These are phyloP conservation scores for Rhinophrynus dorsalis DNA, from an alignment of 2,797 vertebrate species.

Conservation along the genomic window DNA sequence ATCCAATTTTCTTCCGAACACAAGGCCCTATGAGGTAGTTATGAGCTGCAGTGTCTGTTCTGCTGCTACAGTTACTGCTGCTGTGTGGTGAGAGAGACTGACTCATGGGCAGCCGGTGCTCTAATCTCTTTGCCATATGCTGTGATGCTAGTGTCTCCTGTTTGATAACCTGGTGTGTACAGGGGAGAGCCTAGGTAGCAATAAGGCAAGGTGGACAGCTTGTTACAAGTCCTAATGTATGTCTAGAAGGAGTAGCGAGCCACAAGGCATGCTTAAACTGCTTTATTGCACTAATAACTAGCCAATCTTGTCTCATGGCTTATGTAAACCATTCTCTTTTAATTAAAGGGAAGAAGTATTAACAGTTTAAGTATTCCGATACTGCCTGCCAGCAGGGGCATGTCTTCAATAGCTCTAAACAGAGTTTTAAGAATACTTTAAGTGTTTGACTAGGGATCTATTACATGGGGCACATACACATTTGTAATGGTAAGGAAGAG, in stretches of 20 bases:
- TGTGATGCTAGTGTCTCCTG: conserved; percentile 24
- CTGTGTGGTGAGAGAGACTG: conserved; percentile 48
- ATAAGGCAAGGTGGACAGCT: conserved; percentile 29
- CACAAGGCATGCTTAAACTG: conserved; percentile 25
- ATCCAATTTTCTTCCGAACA: too few species aligned
- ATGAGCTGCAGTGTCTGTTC: not conserved
- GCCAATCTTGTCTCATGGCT: conserved; percentile 43
- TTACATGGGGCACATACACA: not conserved
- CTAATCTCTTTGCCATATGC: conserved; percentile 34
- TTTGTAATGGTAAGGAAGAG: not conserved
- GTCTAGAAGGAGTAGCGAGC: conserved; percentile 38
- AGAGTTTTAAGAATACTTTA: not conserved
- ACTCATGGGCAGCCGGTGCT: conserved; percentile 37
- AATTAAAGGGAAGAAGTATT: conserved; percentile 41
- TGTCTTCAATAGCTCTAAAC: not conserved
- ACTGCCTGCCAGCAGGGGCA: conserved; percentile 8
- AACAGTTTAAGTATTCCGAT: not conserved
- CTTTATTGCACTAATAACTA: conserved; percentile 44
- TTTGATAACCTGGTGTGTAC: conserved; percentile 11
- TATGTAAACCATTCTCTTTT: conserved; percentile 37
- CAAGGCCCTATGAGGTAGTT: not conserved
- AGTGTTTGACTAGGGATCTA: not conserved
- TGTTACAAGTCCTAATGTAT: conserved; percentile 43
- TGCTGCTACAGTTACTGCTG: conserved; percentile 21
- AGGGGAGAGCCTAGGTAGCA: conserved; percentile 22